Conservation (phyloP, 2,797 vertebrate species). For the Danio aesculapii region DNA sequence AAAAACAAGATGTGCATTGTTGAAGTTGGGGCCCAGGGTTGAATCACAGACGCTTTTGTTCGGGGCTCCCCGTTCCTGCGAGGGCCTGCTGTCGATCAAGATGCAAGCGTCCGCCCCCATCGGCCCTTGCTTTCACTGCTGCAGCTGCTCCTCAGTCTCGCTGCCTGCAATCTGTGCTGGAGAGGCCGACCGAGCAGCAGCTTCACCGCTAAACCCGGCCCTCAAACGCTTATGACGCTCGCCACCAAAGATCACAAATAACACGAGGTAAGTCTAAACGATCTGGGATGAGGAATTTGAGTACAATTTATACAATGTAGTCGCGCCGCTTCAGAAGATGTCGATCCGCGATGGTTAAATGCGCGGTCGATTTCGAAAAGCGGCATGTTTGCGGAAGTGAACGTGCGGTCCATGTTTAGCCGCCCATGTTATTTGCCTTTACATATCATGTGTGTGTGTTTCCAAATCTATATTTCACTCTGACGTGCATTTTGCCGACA, state of each 20-base stretch:
- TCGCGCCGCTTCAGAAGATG: constrained; percentile 14
- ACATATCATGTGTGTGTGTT: not conserved
- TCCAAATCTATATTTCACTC: not conserved
- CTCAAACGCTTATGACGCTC: constrained; percentile 59
- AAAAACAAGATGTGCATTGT: constrained; percentile 49
- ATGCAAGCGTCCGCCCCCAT: constrained; percentile 64
- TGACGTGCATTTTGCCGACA: constrained; percentile 15
- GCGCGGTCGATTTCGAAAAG: constrained; percentile 63
- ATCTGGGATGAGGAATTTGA: not conserved
- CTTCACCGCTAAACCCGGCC: constrained; percentile 53
- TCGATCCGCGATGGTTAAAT: constrained; percentile 38
- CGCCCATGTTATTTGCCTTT: constrained; percentile 28
- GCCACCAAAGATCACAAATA: constrained; percentile 43
- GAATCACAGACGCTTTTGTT: constrained; percentile 62
- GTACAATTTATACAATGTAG: not conserved
- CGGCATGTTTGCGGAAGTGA: constrained; percentile 68
- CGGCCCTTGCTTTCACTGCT: constrained; percentile 59
- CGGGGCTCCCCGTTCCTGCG: constrained; percentile 49
- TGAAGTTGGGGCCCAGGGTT: constrained; percentile 45
- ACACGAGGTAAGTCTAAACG: constrained; percentile 55
- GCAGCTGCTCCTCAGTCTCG: constrained; percentile 54
- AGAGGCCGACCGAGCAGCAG: constrained; percentile 57
- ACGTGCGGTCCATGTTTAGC: constrained; percentile 38
- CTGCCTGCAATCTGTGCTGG: constrained; percentile 56
- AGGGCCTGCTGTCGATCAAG: constrained; percentile 64